Base-by-base conservation (phyloP, 2,888 invertebrate species). In the Pandemis cinnamomeana region DNA sequence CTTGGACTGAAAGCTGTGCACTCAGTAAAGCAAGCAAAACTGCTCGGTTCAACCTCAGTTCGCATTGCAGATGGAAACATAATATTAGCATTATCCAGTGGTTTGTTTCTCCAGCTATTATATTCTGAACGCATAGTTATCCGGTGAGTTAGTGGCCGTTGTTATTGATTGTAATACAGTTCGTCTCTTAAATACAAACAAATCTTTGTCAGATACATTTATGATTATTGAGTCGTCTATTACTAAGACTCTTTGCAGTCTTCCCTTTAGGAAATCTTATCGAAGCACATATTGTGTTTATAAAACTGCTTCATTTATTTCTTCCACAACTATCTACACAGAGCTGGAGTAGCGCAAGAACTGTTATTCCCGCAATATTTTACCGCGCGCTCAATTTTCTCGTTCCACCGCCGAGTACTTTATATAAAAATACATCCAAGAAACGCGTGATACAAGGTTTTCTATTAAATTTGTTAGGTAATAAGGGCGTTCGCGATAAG, bases 381-480 rank as follows among this genome's bases (percentile, higher is more conserved):
- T 15, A 55, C 20, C 55, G 20, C 7, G 11, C 58, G 5, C 58
- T 58, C 27, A 27, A 8, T 27, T 58, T 58, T 58, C 58, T 58
- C 27, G 27, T 11, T 58, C 27, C 20, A 55, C 55, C 55, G 20
- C 27, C 27, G 6, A 58, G 27, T 58, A 58, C 27, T 58, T 58
- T 27, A 58, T 58, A 58, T 27, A 27, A 58, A 55, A 55, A 58
- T 15, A 20, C 41, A 41, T 10, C 41, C 41, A 13, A 13, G 61
- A 6, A 42, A 61, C 61, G 41, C 41, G 36, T 46, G 48, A 13
- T 27, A 67, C 60, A 67, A 61, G 58, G 62, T 72, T 60, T 72
- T 55, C 58, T 73, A 69, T 69, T 60, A 73, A 73, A 73, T 72
- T 67, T 67, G 71, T 72, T 61, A 51, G 41, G 71, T 60, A 71